Evolutionary conservation across 2,797 vertebrate species (phyloP).

Genomic region (Pristis pectinata): DNA sequence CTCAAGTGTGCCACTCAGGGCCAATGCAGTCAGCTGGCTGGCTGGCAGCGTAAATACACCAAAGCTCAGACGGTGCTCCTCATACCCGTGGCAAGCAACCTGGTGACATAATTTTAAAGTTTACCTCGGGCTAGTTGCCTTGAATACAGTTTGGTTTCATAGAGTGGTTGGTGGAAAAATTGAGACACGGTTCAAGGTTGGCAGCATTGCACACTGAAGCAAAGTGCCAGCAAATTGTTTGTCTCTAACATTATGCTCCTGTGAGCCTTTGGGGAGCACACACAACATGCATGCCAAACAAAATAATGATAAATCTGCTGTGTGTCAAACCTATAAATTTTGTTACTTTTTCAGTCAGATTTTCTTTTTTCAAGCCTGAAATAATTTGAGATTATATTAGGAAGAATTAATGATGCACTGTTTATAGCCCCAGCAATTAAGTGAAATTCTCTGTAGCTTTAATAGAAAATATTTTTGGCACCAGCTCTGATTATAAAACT

Average conservation of each 20-base stretch:
- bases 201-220: constrained; percentile 74
- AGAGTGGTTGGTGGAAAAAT: constrained; percentile 61
- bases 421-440: neutral
- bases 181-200: constrained; percentile 71
- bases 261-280: constrained; percentile 76
- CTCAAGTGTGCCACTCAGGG: constrained; percentile 52
- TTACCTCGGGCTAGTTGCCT: constrained; percentile 55
- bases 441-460: neutral
- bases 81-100: constrained; percentile 42
- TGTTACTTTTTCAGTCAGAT: constrained; percentile 17
- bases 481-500: neutral
- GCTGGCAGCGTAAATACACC: constrained; percentile 50
- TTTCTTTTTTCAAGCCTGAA: neutral
- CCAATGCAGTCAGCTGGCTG: constrained; percentile 47
- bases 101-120: constrained; percentile 52
- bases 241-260: constrained; percentile 71
- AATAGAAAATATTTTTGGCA: neutral
- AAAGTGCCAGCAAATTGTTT: constrained; percentile 83
- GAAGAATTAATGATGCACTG: neutral
- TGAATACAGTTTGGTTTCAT: constrained; percentile 65
- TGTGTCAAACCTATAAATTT: constrained; percentile 67
- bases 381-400: neutral
- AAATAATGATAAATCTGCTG: constrained; percentile 76
- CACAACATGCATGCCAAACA: constrained; percentile 74
- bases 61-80: constrained; percentile 50